A percentile compares a stretch with the other conserved stretches of the same genome.
phyloP scores from a whole-genome alignment of 2,113 vertebrate species.

The Tragulus kanchil region DNA sequence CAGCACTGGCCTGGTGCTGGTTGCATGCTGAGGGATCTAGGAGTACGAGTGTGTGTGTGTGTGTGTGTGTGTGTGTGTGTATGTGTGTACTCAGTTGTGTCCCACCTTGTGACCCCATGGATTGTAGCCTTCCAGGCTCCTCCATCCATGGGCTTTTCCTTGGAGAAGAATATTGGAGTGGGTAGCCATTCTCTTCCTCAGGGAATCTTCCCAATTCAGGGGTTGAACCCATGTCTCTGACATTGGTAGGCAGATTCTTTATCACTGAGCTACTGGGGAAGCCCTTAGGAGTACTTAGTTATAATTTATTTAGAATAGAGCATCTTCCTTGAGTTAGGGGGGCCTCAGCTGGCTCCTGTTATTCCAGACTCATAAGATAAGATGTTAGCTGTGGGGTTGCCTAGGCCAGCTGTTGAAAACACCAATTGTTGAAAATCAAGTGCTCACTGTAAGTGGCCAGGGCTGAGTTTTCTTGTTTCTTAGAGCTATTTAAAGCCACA shows the following conservation, averaged over 20 bases:
- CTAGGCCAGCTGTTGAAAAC: not conserved
- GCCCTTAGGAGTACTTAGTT: not conserved
- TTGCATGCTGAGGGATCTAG: not conserved
- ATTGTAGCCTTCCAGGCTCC: not conserved
- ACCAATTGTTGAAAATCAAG: not conserved
- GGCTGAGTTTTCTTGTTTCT: not conserved
- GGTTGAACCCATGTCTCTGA: not conserved
- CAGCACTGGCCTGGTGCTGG: not conserved
- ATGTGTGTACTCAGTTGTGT: accelerated
- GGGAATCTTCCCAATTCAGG: not conserved
- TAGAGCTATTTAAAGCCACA: not conserved
- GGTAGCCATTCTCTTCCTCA: not conserved
- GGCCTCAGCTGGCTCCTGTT: not conserved
- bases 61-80: no score
- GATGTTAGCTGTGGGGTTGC: not conserved
- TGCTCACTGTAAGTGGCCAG: not conserved
- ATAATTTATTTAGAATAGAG: not conserved
- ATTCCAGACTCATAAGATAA: not conserved
- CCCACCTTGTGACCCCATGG: not conserved
- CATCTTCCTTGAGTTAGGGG: not conserved
- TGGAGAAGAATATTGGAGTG: not conserved
- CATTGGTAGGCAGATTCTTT: not conserved
- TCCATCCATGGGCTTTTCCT: not conserved
- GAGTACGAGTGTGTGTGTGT: not conserved
- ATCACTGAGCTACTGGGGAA: not conserved